These are phyloP conservation scores for Xenus cinereus DNA, from an alignment of 2,113 vertebrate species.

Conservation along the genomic window DNA sequence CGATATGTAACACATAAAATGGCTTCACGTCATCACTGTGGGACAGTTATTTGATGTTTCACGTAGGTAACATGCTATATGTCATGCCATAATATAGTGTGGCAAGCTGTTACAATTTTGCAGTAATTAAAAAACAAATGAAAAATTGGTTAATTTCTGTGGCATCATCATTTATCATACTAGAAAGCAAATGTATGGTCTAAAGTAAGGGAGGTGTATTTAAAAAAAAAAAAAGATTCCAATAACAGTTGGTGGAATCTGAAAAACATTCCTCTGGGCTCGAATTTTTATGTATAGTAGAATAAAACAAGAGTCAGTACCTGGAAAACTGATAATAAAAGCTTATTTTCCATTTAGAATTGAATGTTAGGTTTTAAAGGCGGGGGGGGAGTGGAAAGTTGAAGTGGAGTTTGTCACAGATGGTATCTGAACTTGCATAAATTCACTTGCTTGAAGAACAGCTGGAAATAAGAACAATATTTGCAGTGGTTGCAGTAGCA, in stretches of 20 bases:
- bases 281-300: neutral
- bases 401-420: slow-evolving; percentile 39
- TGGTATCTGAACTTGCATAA: slow-evolving; percentile 44
- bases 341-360: neutral
- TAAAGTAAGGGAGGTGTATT: neutral
- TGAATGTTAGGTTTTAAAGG: neutral
- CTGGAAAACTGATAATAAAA: neutral
- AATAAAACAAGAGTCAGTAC: neutral
- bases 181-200: neutral
- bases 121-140: neutral
- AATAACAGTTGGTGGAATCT: neutral
- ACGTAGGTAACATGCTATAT: neutral
- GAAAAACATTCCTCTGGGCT: neutral
- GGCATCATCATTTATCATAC: neutral
- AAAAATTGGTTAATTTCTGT: neutral
- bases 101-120: neutral
- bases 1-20: neutral
- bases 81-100: neutral
- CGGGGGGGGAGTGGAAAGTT: neutral
- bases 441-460: slow-evolving; percentile 45
- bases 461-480: slow-evolving; percentile 43
- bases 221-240: neutral
- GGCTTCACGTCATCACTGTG: neutral
- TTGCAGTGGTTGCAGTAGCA: neutral
- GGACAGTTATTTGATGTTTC: neutral